A percentile compares a stretch with the other conserved stretches of the same genome.
These are phyloP conservation scores for Rutilus rutilus DNA, from an alignment of 2,113 vertebrate genomes.

Conservation along the genomic window DNA sequence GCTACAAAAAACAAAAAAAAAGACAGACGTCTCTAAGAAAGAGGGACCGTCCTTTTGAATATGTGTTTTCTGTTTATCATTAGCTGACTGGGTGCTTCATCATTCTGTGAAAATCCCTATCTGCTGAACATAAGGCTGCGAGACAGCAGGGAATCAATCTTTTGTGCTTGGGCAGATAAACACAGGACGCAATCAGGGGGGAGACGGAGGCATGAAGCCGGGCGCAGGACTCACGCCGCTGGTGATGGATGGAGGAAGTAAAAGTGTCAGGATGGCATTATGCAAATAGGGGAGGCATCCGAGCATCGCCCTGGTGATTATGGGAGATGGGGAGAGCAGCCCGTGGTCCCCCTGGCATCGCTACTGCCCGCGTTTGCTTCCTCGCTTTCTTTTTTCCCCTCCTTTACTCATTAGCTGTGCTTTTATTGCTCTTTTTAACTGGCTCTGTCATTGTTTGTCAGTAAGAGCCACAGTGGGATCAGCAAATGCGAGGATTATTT, in stretches of 20 bases:
- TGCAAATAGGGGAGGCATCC: slow-evolving; percentile 95
- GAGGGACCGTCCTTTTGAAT: slow-evolving; percentile 81
- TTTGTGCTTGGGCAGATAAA: slow-evolving; percentile 87
- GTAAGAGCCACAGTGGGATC: slow-evolving; percentile 24
- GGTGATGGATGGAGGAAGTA: slow-evolving; percentile 95
- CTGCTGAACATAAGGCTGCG: slow-evolving; percentile 86
- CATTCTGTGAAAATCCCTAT: slow-evolving; percentile 89
- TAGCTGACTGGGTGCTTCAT: slow-evolving; percentile 83
- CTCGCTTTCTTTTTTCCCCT: slow-evolving; percentile 40
- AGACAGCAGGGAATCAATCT: slow-evolving; percentile 90
- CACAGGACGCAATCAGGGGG: slow-evolving; percentile 79
- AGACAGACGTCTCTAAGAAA: slow-evolving; percentile 41
- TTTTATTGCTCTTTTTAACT: slow-evolving; percentile 38
- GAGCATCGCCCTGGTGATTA: slow-evolving; percentile 96
- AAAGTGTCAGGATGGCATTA: slow-evolving; percentile 96
- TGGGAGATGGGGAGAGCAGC: slow-evolving; percentile 87
- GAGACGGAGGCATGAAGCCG: slow-evolving; percentile 82
- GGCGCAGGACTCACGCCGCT: slow-evolving; percentile 79
- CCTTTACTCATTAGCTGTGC: slow-evolving; percentile 33
- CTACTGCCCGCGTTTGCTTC: slow-evolving; percentile 87
- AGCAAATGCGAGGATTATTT: neutral
- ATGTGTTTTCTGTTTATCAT: slow-evolving; percentile 86
- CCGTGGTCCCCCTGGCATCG: slow-evolving; percentile 89
- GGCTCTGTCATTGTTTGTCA: slow-evolving; percentile 25
- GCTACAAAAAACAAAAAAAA: neutral